Conservation (phyloP, 2,113 vertebrate species). For the Ailuropoda melanoleuca region DNA sequence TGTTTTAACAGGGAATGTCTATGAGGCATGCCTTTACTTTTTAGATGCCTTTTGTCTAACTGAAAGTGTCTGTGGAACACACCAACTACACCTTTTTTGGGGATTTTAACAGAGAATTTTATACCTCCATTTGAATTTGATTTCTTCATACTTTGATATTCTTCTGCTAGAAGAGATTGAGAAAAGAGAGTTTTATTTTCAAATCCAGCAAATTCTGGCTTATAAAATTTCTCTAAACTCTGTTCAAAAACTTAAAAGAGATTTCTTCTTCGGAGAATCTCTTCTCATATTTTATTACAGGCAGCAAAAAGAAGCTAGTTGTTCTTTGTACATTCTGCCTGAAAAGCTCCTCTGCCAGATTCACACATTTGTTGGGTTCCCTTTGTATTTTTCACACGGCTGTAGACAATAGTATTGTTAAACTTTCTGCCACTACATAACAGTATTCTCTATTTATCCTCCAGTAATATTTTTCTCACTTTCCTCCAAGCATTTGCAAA, state of each 20-base stretch:
- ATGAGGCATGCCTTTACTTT: neutral
- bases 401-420: neutral
- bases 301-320: neutral
- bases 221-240: conserved; percentile 32
- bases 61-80: neutral
- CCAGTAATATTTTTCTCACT: neutral
- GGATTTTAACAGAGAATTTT: neutral
- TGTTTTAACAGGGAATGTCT: neutral
- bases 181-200: conserved; percentile 52
- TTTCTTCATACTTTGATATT: neutral
- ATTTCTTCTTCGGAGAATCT: neutral
- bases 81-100: neutral
- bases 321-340: neutral
- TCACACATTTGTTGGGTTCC: neutral
- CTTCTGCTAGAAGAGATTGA: conserved; percentile 9
- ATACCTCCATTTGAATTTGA: neutral
- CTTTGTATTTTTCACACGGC: neutral
- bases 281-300: neutral
- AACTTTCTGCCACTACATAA: neutral
- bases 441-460: neutral
- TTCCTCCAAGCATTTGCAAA: neutral
- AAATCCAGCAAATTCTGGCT: conserved; percentile 32
- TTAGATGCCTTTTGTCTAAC: neutral
- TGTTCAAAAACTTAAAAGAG: neutral
- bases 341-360: neutral